Evolutionary conservation across 1,140 invertebrate species (phyloP), one percentile per base, ranked within the genome.

Genomic region (Chymomyza costata): DNA sequence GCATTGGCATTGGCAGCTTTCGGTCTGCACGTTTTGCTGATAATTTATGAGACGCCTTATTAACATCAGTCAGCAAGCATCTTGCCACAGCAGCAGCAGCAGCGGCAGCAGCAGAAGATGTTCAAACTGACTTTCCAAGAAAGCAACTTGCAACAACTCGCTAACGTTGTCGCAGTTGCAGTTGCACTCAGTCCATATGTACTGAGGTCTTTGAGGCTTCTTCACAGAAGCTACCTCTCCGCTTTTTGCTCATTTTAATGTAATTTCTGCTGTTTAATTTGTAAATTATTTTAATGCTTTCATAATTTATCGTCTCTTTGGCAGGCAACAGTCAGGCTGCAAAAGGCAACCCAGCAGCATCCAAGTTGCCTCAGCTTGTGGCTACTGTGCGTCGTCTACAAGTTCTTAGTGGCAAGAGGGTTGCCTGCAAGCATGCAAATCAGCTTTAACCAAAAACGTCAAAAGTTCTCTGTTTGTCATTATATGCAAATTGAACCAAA

Each of bases 31-130:
- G 70, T 74, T 74, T 70, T 43, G 73, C 68, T 73, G 73, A 80
- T 80, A 80, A 80, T 80, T 80, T 80, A 80, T 80, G 73, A 81
- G 73, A 80, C 73, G 73, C 73, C 73, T 80, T 80, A 80, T 80
- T 80, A 80, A 80, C 73, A 80, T 80, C 73, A 80, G 67, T 65
- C 73, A 68, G 64, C 44, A 58, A 14, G 58, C 49, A 43, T 48
- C 50, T 51, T 17, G 46, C 30, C 40, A 31, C 60, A 37, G 54
- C 53, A 51, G 47, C 39, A 18, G 7, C 43, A 19, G 17, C 35
- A 35, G 15, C 10, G 16, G 54, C 54, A 15, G 45, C 48, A 43
- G 49, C 66, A 63, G n/a, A n/a, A n/a, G n/a, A n/a, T n/a, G n/a
- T n/a, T 53, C 48, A 58, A 69, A 64, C 60, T 65, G 66, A 55